Evolutionary conservation across 2,888 invertebrate genomes (phyloP), one percentile per base, ranked within the genome.

Genomic region (Petrophora chlorosata): DNA sequence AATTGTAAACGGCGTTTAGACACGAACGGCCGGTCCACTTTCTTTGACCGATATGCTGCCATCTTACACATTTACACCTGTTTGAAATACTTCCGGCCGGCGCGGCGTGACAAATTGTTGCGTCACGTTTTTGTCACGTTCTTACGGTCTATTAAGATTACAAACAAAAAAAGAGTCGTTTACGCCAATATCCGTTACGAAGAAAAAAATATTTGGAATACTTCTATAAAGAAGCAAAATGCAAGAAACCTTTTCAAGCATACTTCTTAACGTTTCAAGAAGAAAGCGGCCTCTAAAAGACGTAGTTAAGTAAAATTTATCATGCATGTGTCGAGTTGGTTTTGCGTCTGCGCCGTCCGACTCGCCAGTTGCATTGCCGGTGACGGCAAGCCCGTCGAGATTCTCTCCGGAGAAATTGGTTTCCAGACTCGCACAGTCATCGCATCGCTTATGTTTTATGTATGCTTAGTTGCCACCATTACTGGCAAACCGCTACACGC

Each of bases 401-500:
- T 82, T 83, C 77, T 82, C 77, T 67, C 59, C 42, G 74, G 85
- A 79, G 88, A 88, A 88, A 88, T 82, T 83, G 70, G 70, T 63
- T 65, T 73, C 70, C 70, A 69, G 65, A 61, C 61, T 61, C 62
- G 65, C 70, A 62, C 61, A 23, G 30, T 41, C 40, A 41, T 54
- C 50, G 65, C 40, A 41, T 54, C 50, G 65, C 70, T 71, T 69
- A 83, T 85, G 79, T 83, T 81, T 81, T 81, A 85, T 82, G 76
- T 79, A 83, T 82, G 69, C 61, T 68, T 73, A 71, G 72, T 70
- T 61, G 61, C 59, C 53, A 46, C 58, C 34, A 55, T 58, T 62
- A 54, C 56, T 62, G 49, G 61, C 49, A 51, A 62, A 62, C 56
- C 56, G 53, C 59, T 59, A 56, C 49, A 58, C 59, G n/a, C n/a